Conservation (phyloP, 92 coral and sea anemone species). For the Epizoanthus scotinus region DNA sequence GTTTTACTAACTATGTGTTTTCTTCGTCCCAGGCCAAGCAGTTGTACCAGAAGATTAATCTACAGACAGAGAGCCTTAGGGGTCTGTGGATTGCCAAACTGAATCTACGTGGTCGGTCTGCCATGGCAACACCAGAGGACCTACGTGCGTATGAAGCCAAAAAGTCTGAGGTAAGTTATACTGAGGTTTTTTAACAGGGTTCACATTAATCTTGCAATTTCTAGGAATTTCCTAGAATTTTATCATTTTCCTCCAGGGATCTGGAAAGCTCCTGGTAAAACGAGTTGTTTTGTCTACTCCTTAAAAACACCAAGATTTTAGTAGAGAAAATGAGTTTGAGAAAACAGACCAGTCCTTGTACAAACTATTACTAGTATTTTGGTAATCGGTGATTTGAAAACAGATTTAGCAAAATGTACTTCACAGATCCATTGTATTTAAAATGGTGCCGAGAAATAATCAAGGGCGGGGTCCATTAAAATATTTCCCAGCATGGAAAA, state of each 20-base stretch:
- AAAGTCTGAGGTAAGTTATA: conserved; percentile 76
- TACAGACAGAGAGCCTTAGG: conserved; percentile 89
- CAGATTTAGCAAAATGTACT: too few species aligned
- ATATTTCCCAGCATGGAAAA: too few species aligned
- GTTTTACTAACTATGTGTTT: neutral
- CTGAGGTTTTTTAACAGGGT: neutral
- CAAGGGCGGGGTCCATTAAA: too few species aligned
- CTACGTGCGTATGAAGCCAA: conserved; percentile 84
- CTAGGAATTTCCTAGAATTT: too few species aligned
- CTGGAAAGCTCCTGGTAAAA: neutral
- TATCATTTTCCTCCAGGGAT: neutral
- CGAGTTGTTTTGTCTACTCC: too few species aligned
- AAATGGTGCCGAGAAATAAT: too few species aligned
- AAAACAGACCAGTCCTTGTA: too few species aligned
- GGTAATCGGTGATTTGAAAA: too few species aligned
- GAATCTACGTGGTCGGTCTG: conserved; percentile 92
- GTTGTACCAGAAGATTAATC: conserved; percentile 93
- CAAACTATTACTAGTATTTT: too few species aligned
- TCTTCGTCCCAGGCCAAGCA: conserved; percentile 69
- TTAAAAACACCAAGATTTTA: too few species aligned
- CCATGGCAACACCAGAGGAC: conserved; percentile 99
- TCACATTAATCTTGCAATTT: neutral
- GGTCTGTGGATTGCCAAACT: conserved; percentile 99
- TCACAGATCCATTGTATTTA: too few species aligned
- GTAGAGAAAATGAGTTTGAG: too few species aligned